Evolutionary conservation across 1,140 invertebrate species (phyloP).

Genomic region (Panagrolaimus sp.): DNA sequence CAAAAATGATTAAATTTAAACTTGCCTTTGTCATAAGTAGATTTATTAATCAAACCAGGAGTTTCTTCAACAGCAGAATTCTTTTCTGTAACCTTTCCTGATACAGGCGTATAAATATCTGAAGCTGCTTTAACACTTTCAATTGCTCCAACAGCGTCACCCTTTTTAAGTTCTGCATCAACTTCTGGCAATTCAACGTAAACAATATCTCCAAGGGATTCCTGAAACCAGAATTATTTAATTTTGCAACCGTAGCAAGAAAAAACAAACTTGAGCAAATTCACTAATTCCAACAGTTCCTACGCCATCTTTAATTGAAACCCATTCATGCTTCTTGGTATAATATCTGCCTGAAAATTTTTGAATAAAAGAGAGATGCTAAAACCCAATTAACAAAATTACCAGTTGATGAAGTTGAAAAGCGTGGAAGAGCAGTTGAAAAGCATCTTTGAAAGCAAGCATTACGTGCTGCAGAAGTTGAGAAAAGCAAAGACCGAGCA

Average conservation of each 20-base stretch:
- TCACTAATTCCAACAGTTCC: constrained; percentile 83
- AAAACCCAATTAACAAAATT: too few relatives aligned
- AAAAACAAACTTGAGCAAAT: constrained; percentile 68
- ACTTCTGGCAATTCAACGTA: constrained; percentile 84
- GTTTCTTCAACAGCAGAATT: constrained; percentile 76
- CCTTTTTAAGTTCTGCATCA: constrained; percentile 62
- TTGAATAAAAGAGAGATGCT: too few relatives aligned
- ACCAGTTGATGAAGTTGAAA: too few relatives aligned
- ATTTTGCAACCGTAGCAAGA: too few relatives aligned
- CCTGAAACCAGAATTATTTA: constrained; percentile 55
- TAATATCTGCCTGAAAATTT: constrained; percentile 39
- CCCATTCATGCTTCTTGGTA: constrained; percentile 79
- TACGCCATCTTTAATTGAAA: constrained; percentile 69
- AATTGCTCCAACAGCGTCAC: constrained; percentile 75
- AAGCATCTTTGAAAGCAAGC: too few relatives aligned
- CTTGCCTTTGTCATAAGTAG: constrained; percentile 75
- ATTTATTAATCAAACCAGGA: constrained; percentile 80
- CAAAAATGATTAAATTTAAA: constrained; percentile 19
- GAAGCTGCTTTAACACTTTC: constrained; percentile 91
- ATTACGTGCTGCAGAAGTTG: too few relatives aligned
- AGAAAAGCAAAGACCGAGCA: too few relatives aligned
- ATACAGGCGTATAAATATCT: constrained; percentile 85
- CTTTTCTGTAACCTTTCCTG: constrained; percentile 77
- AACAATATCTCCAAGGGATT: constrained; percentile 85
- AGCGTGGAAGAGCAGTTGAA: too few relatives aligned